Percentiles rank a stretch among this genome's conserved stretches.
phyloP scores from a whole-genome alignment of 2,888 invertebrate species.

The Xestoiulus laeticollis region DNA sequence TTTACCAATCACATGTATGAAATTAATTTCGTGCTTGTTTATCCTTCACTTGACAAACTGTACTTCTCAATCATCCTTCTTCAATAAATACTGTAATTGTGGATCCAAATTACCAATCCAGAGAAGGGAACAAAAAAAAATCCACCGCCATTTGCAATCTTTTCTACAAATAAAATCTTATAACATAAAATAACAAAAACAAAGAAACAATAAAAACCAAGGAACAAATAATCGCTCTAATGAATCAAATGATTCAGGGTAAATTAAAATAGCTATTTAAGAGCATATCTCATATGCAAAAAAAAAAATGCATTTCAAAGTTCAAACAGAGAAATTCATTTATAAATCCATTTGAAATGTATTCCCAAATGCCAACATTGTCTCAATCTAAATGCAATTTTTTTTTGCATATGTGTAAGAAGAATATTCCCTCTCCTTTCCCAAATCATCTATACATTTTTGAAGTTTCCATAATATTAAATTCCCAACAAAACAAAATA shows the following conservation, averaged over 20 bases:
- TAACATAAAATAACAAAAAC: not conserved
- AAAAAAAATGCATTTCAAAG: no score
- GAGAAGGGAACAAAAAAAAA: not conserved
- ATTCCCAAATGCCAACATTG: no score
- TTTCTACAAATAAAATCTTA: constrained; percentile 6
- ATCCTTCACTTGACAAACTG: constrained; percentile 47
- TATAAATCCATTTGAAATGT: no score
- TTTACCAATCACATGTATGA: constrained; percentile 10
- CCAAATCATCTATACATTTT: no score
- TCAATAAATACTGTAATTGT: constrained; percentile 35
- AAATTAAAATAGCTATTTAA: no score
- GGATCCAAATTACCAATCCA: constrained; percentile 5
- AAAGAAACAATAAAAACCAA: not conserved
- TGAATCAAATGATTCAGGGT: not conserved
- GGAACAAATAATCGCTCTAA: not conserved
- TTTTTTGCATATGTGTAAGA: no score
- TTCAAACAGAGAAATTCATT: no score
- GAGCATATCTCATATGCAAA: no score
- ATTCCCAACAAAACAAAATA: not conserved
- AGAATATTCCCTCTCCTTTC: no score
- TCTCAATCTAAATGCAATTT: no score
- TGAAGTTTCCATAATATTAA: no score
- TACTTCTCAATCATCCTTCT: constrained; percentile 5
- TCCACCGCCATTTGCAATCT: not conserved
- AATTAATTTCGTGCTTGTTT: constrained; percentile 51